Evolutionary conservation across 1,140 invertebrate genomes (phyloP).

Genomic region (Carposina sasakii): DNA sequence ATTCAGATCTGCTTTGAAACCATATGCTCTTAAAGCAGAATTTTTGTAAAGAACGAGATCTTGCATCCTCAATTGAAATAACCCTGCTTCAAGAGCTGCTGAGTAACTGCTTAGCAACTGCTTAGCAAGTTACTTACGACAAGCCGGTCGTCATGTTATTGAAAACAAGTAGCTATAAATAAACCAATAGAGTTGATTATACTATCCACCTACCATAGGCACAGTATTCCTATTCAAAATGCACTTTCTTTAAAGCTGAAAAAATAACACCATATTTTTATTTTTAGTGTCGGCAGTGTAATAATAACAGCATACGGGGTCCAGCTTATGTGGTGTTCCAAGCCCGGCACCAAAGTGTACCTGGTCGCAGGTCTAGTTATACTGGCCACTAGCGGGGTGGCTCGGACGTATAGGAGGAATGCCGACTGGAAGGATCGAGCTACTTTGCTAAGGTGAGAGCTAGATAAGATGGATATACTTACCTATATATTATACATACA

Average conservation of each 20-base stretch:
- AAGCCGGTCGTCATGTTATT: no score
- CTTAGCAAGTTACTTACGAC: no score
- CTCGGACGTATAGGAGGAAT: slow-evolving; percentile 81
- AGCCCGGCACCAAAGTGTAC: slow-evolving; percentile 63
- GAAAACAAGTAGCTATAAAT: no score
- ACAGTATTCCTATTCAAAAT: background rate
- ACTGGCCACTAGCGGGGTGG: slow-evolving; percentile 76
- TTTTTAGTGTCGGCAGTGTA: slow-evolving; percentile 77
- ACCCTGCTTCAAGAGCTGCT: no score
- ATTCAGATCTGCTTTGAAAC: no score
- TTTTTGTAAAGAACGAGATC: no score
- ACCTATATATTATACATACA: no score
- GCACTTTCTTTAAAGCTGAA: background rate
- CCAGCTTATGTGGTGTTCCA: slow-evolving; percentile 76
- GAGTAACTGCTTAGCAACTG: no score
- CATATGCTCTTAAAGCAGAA: no score
- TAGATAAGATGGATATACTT: no score
- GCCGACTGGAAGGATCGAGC: slow-evolving; percentile 85
- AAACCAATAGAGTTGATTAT: background rate
- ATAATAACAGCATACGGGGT: slow-evolving; percentile 78
- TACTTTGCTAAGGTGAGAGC: slow-evolving; percentile 77
- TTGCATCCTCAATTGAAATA: no score
- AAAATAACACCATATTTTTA: background rate
- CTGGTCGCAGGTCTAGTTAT: slow-evolving; percentile 71
- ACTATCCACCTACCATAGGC: no score